Conservation (phyloP, 2,113 vertebrate genomes). For the Plectropomus leopardus region DNA sequence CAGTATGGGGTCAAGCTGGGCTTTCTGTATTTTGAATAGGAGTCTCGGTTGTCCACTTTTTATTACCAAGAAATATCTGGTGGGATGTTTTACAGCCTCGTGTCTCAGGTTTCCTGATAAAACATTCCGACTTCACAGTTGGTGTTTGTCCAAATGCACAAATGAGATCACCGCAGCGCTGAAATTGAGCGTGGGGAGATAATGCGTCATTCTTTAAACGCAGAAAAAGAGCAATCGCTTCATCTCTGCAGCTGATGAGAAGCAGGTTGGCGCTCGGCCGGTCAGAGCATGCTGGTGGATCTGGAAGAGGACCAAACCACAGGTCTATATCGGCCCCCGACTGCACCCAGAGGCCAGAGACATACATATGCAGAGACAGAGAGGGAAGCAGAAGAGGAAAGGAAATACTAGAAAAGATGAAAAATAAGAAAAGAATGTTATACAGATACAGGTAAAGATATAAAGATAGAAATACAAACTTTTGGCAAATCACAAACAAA, state of each 20-base stretch:
- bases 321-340: constrained; percentile 32
- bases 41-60: constrained; percentile 9
- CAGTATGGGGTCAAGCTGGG: not conserved
- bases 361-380: constrained; percentile 9
- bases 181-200: constrained; percentile 75
- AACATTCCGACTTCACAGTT: constrained; percentile 19
- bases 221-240: constrained; percentile 61
- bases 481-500: not conserved
- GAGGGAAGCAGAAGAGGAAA: not conserved
- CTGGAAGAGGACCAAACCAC: constrained; percentile 65
- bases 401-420: not conserved
- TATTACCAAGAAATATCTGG: constrained; percentile 17
- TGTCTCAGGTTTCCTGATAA: constrained; percentile 57
- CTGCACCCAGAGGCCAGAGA: constrained; percentile 28
- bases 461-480: not conserved
- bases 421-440: not conserved
- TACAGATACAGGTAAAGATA: not conserved
- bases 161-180: constrained; percentile 62
- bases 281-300: constrained; percentile 35
- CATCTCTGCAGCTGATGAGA: constrained; percentile 71
- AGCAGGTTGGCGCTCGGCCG: constrained; percentile 58
- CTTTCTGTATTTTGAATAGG: constrained; percentile 9
- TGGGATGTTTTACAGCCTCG: not conserved
- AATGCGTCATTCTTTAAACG: constrained; percentile 53
- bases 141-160: constrained; percentile 56